Base-by-base conservation (phyloP, 1,140 invertebrate species). In the Mylabris phalerata region DNA sequence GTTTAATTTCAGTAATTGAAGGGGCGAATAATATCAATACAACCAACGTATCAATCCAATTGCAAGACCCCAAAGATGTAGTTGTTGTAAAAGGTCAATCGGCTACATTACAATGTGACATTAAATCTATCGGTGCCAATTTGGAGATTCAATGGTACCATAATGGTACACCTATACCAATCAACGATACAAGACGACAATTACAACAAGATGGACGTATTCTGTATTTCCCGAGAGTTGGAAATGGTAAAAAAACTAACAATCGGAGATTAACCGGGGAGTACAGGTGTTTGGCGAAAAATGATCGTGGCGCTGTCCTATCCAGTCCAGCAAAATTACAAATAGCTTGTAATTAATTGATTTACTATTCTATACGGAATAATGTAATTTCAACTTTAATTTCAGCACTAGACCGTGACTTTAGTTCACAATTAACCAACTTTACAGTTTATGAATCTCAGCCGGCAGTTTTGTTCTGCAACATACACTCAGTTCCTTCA, bases 351-450 rank as follows among this genome's bases (percentile, higher is more conserved):
- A 61, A 69, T 68, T 70, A 49, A 25, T 48, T 38, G 9, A 55
- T 38, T 42, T 48, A 41, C 2, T 32, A 6, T 55, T 26, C 2
- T 19, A 26, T 55, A 32, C 2, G 1, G 7, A 32, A 32, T 32
- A 5, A 7, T 4, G 7, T 32, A 32, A 32, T 32, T 32, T 32
- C 4, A 32, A 32, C 4, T 32, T 7, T 32, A 32, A 44, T 64
- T 70, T 56, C 45, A 72, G 70, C 63, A 32, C 58, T 72, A 38
- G 64, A 64, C 46, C 56, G 61, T 57, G 64, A 72, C 39, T 65
- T 69, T 40, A 48, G 44, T 4, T 50, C 63, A 45, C 54, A 60
- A 46, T 54, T 62, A 25, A 47, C 57, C 10, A 62, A 68, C 52
- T 11, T 61, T 43, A 67, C 57, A 9, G 57, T 69, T 40, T 19